Evolutionary conservation across 2,797 vertebrate species (phyloP), one percentile per base, ranked within the genome.

Genomic region (Clamator glandarius): DNA sequence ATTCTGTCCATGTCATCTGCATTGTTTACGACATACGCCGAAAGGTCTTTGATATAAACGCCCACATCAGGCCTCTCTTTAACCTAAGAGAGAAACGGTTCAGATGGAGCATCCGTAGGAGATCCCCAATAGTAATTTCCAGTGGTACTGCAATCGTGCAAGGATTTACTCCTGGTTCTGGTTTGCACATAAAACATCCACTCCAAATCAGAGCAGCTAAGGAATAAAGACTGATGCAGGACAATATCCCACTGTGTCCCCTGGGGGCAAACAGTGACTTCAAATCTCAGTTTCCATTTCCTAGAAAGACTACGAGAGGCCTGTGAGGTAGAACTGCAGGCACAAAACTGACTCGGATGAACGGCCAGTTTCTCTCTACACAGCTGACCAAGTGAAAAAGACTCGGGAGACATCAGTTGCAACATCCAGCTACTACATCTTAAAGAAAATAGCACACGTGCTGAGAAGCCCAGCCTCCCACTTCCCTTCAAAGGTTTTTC

Each of bases 1-100:
- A 99, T 99, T 90, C 99, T 98, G 97, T 99, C 99, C 99, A 99
- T 99, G 86, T 99, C 99, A 48, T 99, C 99, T 68, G 99, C 99
- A 95, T 99, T 99, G 97, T 99, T 99, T 51, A 99, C 99, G 5
- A 99, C 99, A 25, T 99, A 99, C 83, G 98, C 99, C 86, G 99
- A 99, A 44, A 99, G 98, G 96, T 99, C 99, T 97, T 99, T 99
- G 97, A 99, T 99, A 95, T 99, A 99, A 63, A 99, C 99, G 29
- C 99, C 99, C 86, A 99, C 99, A 94, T 99, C 99, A 58, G 99
- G 99, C 91, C 99, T 98, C 97, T 99, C 99, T 98, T 99, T 99
- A 73, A 99, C 99, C 99, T 99, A 95, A 67, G 93, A 87, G 69
- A 96, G 63, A 95, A 93, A 92, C 8, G 93, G 74, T 85, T 80